A percentile compares a stretch with the other conserved stretches of the same genome.
Evolutionary conservation across 1,140 invertebrate genomes (phyloP).

Genomic region (Nymphalis io): DNA sequence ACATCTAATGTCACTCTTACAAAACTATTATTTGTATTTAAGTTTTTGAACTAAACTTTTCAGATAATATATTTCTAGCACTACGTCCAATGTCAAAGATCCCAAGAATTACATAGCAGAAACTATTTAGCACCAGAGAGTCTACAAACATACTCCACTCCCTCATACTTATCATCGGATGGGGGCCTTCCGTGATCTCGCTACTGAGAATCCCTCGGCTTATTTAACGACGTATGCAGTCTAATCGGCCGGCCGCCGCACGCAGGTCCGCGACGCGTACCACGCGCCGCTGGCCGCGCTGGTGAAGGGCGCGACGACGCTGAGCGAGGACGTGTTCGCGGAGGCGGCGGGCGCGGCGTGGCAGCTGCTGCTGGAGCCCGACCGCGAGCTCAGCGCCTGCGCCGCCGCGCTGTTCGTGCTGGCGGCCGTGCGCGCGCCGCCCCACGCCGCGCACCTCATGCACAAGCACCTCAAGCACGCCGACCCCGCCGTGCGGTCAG

Average conservation of each 20-base stretch:
- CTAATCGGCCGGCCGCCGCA: too few relatives aligned
- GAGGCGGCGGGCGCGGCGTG: conserved; percentile 95
- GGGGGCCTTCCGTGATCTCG: too few relatives aligned
- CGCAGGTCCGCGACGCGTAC: conserved; percentile 91
- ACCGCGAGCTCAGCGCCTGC: conserved; percentile 88
- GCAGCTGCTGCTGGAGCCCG: conserved; percentile 94
- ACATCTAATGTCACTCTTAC: background rate
- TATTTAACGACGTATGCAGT: too few relatives aligned
- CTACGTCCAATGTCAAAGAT: too few relatives aligned
- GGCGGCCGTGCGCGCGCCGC: conserved; percentile 93
- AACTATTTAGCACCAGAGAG: background rate
- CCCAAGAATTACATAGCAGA: too few relatives aligned
- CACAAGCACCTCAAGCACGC: conserved; percentile 91
- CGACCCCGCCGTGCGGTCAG: conserved; percentile 88
- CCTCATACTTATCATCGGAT: too few relatives aligned
- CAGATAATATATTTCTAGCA: too few relatives aligned
- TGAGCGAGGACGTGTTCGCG: conserved; percentile 93
- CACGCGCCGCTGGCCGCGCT: conserved; percentile 94
- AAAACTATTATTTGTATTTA: background rate
- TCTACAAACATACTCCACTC: too few relatives aligned
- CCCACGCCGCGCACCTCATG: conserved; percentile 93
- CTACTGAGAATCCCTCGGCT: too few relatives aligned
- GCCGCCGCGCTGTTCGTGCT: conserved; percentile 96
- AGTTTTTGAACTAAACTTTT: too few relatives aligned
- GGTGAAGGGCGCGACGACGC: conserved; percentile 94